Conservation (phyloP, 2,113 vertebrate species). For the Coregonus clupeaformis region DNA sequence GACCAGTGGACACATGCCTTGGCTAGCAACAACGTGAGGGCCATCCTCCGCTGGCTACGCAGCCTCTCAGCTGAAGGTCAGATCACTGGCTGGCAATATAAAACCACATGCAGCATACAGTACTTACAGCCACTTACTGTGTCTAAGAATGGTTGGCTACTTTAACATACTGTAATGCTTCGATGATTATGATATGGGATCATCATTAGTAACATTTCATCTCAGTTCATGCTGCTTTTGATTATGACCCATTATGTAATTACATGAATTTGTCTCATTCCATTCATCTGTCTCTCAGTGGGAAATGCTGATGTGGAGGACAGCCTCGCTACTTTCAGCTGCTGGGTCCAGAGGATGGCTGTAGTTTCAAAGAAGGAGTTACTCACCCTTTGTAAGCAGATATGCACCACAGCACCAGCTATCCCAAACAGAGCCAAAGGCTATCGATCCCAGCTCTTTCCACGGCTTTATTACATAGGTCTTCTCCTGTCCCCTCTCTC, state of each 20-base stretch:
- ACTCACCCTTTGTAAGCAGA: slow-evolving; percentile 55
- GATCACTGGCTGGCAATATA: background rate
- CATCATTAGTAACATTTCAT: no score
- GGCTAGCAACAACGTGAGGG: slow-evolving; percentile 50
- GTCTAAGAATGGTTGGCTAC: no score
- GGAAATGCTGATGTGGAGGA: slow-evolving; percentile 30
- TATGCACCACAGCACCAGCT: background rate
- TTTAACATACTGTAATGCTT: no score
- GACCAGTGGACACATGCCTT: slow-evolving; percentile 53
- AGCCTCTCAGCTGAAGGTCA: slow-evolving; percentile 45
- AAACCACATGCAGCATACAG: no score
- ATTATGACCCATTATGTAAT: background rate
- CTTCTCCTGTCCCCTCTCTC: background rate
- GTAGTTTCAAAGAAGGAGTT: slow-evolving; percentile 60
- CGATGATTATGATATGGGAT: no score
- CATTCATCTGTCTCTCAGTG: background rate
- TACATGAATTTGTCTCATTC: background rate
- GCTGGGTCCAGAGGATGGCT: slow-evolving; percentile 55
- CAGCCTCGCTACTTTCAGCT: slow-evolving; percentile 38
- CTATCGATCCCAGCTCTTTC: background rate
- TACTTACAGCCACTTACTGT: no score
- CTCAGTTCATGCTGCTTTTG: background rate
- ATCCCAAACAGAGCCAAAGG: background rate
- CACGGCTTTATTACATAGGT: background rate
- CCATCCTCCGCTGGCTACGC: slow-evolving; percentile 43